Percentiles rank a stretch among this genome's conserved stretches.
phyloP scores from a whole-genome alignment of 1,140 invertebrate genomes.

The Hyles vespertilio region DNA sequence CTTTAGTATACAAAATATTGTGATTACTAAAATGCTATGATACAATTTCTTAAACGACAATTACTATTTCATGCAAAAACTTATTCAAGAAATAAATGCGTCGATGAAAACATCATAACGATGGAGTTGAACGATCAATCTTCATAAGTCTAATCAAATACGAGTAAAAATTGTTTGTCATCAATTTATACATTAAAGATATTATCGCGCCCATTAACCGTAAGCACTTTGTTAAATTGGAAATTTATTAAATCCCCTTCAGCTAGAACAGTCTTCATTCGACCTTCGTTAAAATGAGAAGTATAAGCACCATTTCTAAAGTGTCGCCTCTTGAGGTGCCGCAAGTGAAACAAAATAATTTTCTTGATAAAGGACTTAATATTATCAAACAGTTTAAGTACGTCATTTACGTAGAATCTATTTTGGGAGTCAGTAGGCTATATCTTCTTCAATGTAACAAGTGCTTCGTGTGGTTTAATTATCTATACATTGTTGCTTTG shows the following conservation, averaged over 20 bases:
- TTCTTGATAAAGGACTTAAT: constrained; percentile 1
- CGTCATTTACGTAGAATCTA: constrained; percentile 13
- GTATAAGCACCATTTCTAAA: constrained; percentile 14
- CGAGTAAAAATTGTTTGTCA: not conserved
- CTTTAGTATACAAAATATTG: too few species aligned
- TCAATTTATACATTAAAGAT: constrained; percentile 8
- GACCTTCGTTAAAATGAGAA: not conserved
- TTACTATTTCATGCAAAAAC: too few species aligned
- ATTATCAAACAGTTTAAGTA: constrained; percentile 11
- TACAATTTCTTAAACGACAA: too few species aligned
- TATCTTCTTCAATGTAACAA: constrained; percentile 15
- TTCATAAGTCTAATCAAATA: too few species aligned
- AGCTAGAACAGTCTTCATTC: not conserved
- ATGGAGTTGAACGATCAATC: too few species aligned
- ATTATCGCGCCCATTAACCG: constrained; percentile 2
- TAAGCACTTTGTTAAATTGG: not conserved
- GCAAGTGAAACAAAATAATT: constrained; percentile 14
- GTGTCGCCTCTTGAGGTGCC: constrained; percentile 2
- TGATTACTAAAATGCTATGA: too few species aligned
- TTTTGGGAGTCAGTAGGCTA: constrained; percentile 17
- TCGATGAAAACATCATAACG: too few species aligned
- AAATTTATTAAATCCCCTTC: not conserved
- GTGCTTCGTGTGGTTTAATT: constrained; percentile 5
- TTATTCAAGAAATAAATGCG: too few species aligned
- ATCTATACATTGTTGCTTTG: constrained; percentile 5